These are phyloP conservation scores for Acromyrmex heyeri DNA, from an alignment of 1,140 invertebrate genomes.

Conservation along the genomic window DNA sequence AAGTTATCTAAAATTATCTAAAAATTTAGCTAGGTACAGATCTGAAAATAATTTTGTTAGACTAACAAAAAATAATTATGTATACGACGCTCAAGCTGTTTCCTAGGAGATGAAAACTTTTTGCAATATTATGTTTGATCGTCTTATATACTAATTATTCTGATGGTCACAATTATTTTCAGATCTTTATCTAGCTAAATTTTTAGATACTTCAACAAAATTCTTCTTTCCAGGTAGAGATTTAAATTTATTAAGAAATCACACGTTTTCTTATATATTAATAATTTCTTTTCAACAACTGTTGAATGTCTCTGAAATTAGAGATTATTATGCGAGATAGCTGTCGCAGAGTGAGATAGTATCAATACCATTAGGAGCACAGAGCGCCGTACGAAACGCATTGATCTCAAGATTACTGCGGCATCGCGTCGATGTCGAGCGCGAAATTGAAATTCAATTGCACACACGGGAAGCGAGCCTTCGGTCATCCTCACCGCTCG, in stretches of 20 bases:
- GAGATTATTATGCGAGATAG: not conserved
- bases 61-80: too few relatives aligned
- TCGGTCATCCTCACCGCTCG: conserved; percentile 25
- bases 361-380: not conserved
- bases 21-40: too few relatives aligned
- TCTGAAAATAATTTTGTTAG: too few relatives aligned
- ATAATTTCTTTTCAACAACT: conserved; percentile 2
- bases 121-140: too few relatives aligned
- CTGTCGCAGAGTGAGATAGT: not conserved
- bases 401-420: conserved; percentile 23
- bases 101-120: too few relatives aligned
- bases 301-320: not conserved
- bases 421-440: conserved; percentile 39
- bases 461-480: conserved; percentile 40
- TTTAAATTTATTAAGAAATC: not conserved
- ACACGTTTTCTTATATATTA: not conserved
- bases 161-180: too few relatives aligned
- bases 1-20: too few relatives aligned
- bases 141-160: too few relatives aligned
- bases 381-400: conserved; percentile 15
- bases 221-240: not conserved
- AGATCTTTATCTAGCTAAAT: too few relatives aligned
- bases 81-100: too few relatives aligned
- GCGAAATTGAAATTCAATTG: conserved; percentile 67
- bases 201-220: too few relatives aligned